These are phyloP conservation scores for Mamestra brassicae DNA, from an alignment of 2,888 invertebrate species.

Conservation along the genomic window DNA sequence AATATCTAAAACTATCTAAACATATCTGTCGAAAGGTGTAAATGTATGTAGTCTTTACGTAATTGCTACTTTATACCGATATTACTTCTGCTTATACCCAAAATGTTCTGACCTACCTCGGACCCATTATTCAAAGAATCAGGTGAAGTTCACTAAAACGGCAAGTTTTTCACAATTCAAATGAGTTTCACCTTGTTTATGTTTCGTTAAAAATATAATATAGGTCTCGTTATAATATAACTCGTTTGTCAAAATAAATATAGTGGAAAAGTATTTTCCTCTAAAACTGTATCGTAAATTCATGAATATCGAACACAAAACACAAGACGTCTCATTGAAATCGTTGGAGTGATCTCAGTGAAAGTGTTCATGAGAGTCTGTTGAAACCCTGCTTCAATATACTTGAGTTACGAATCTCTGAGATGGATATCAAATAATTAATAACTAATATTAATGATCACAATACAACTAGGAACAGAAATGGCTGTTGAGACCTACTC, in stretches of 20 bases:
- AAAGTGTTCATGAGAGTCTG: conserved; percentile 23
- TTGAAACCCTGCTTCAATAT: conserved; percentile 23
- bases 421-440: no score
- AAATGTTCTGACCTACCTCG: no score
- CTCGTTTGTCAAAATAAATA: no score
- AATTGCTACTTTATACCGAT: background rate
- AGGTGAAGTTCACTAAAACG: no score
- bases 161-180: no score
- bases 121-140: no score
- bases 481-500: background rate
- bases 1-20: background rate
- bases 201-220: no score
- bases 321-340: conserved; percentile 21
- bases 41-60: background rate
- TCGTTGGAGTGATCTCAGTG: conserved; percentile 30
- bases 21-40: background rate
- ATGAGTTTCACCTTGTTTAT: no score
- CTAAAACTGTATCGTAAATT: background rate
- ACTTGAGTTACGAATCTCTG: conserved; percentile 11
- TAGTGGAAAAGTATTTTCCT: background rate
- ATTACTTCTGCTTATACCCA: no score
- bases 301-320: conserved; percentile 9
- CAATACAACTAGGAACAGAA: background rate
- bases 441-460: background rate
- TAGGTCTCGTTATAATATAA: no score